Percentiles rank a stretch among this genome's conserved stretches.
These are phyloP conservation scores for Tokudaia tokunoshimensis DNA, from an alignment of 2,797 vertebrate species.

Conservation along the genomic window DNA sequence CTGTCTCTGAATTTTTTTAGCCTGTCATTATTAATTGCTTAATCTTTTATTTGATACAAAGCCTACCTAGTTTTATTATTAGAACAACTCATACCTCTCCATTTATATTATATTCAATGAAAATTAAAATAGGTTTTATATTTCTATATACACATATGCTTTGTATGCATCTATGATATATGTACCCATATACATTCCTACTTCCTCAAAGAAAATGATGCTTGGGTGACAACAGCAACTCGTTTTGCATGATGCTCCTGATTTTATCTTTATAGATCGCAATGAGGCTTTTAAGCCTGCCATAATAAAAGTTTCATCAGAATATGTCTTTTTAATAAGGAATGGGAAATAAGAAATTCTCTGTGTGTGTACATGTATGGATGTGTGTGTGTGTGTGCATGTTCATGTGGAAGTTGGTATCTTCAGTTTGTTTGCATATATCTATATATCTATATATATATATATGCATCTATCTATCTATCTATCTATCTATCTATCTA, in stretches of 20 bases:
- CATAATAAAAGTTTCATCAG: background rate
- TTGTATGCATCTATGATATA: background rate
- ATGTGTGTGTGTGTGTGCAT: background rate
- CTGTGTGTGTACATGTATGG: background rate
- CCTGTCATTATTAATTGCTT: conserved; percentile 55
- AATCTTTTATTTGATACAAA: conserved; percentile 27
- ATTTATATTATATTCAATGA: background rate
- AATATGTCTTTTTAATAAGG: conserved; percentile 4
- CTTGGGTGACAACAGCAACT: background rate
- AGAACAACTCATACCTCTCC: background rate
- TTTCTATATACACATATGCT: background rate
- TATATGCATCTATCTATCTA: too few species aligned
- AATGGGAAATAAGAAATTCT: background rate
- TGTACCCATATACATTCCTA: background rate
- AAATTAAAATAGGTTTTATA: background rate
- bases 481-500: too few species aligned
- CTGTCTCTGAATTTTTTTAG: conserved; percentile 26
- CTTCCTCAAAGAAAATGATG: background rate
- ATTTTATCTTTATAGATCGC: background rate
- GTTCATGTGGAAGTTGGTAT: background rate
- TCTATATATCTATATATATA: background rate
- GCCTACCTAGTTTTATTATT: background rate
- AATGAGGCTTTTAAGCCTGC: background rate
- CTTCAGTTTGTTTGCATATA: background rate
- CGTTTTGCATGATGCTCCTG: background rate